Base-by-base conservation (phyloP, 2,888 invertebrate species). In the Tricholauxania praeusta region DNA sequence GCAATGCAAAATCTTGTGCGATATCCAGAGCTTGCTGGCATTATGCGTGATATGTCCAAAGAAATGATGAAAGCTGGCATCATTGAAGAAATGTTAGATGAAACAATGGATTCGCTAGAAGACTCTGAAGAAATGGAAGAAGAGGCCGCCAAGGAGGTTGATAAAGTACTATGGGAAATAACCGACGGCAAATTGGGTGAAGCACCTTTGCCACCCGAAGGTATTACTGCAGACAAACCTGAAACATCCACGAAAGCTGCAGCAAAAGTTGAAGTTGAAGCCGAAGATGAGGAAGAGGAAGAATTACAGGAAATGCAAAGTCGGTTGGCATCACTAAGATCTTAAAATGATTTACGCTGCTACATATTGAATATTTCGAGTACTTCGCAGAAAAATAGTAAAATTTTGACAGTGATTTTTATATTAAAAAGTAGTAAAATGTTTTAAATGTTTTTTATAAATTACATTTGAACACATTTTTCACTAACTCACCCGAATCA, bases 21-120 rank as follows among this genome's bases (percentile, higher is more conserved):
- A 78, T 91, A 98, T 17, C 97, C 98, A 0, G 99, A 99, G 87
- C 92, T 99, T 4, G 95, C 97, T 0, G 93, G 93, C 55, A 97
- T 97, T 0, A 99, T 99, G 99, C 93, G 96, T 82, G 98, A 98
- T 79, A 90, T 99, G 89, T 98, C 98, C 2, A 97, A 96, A 84
- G 99, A 99, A 90, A 99, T 99, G 99, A 99, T 97, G 96, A 95
- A 93, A 87, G 97, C 98, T 0, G 99, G 99, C 19, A 98, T 99
- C 74, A 96, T 99, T 70, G 99, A 99, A 86, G 99, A 99, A 88
- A 98, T 99, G 98, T 89, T 99, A 57, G 98, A 99, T 78, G 99
- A 99, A 84, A 97, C 98, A 48, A 94, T 99, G 93, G 97, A 98
- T 75, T 90, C 91, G 6, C 91, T 98, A 77, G 97, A 97, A 81